Evolutionary conservation across 2,888 invertebrate genomes (phyloP).

Genomic region (Muschampia staudingeri): DNA sequence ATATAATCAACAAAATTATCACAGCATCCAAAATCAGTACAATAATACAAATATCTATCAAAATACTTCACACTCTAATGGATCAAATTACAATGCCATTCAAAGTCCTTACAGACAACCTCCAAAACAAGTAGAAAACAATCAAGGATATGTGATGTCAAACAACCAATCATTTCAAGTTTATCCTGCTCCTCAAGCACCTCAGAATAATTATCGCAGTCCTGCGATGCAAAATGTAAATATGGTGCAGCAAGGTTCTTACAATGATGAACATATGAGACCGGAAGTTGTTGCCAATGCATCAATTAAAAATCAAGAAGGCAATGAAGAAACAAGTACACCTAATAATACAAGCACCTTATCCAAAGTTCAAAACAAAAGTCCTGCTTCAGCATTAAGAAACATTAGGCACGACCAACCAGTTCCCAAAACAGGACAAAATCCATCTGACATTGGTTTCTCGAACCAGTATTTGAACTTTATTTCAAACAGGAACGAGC

Average conservation of each 20-base stretch:
- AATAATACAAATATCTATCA: slow-evolving; percentile 80
- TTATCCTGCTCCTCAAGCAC: slow-evolving; percentile 85
- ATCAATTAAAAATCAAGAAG: slow-evolving; percentile 72
- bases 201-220: slow-evolving; percentile 79
- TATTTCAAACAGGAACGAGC: slow-evolving; percentile 89
- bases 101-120: slow-evolving; percentile 83
- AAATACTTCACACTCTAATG: slow-evolving; percentile 73
- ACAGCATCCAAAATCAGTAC: slow-evolving; percentile 81
- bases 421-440: slow-evolving; percentile 81
- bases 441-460: slow-evolving; percentile 87
- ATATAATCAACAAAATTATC: slow-evolving; percentile 81
- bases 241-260: slow-evolving; percentile 72
- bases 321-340: slow-evolving; percentile 73
- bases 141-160: slow-evolving; percentile 74
- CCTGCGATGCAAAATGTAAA: slow-evolving; percentile 72
- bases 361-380: slow-evolving; percentile 77
- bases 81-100: slow-evolving; percentile 80
- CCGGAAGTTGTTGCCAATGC: slow-evolving; percentile 73
- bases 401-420: slow-evolving; percentile 88
- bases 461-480: slow-evolving; percentile 89
- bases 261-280: slow-evolving; percentile 75
- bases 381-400: slow-evolving; percentile 84
- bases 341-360: slow-evolving; percentile 73
- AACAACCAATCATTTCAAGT: slow-evolving; percentile 83
- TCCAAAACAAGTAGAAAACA: slow-evolving; percentile 80